Evolutionary conservation across 2,888 invertebrate genomes (phyloP).

Genomic region (Dynastes tityus): DNA sequence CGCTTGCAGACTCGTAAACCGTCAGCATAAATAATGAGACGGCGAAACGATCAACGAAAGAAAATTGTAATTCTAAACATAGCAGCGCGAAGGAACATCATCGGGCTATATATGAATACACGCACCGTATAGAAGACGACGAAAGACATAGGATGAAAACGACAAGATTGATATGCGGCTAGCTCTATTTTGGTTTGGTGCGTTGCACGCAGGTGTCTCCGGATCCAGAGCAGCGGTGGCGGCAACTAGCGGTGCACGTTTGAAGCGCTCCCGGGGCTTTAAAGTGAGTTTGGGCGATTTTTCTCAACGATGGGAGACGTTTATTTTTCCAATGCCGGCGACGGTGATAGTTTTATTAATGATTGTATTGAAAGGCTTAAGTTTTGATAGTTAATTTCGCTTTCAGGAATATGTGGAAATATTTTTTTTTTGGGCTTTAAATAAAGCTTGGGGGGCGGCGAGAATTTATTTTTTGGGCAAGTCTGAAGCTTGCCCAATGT

Average conservation of each 20-base stretch:
- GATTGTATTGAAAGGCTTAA: constrained; percentile 10
- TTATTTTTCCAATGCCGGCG: neutral
- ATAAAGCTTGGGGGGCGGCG: no score
- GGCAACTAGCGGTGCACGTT: neutral
- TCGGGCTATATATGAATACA: constrained; percentile 4
- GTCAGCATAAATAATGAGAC: constrained; percentile 32
- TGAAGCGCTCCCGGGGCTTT: no score
- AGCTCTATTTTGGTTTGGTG: constrained; percentile 13
- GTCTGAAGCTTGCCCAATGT: no score
- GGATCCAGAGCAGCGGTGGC: neutral
- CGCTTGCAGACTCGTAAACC: constrained; percentile 3
- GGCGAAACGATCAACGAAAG: constrained; percentile 1
- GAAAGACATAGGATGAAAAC: constrained; percentile 18
- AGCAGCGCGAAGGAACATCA: constrained; percentile 13
- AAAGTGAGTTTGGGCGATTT: no score
- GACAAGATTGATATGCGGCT: constrained; percentile 20
- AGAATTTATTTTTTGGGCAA: no score
- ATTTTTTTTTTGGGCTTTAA: no score
- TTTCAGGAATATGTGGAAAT: neutral
- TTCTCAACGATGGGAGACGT: neutral
- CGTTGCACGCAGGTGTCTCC: constrained; percentile 4
- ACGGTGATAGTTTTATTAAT: constrained; percentile 8
- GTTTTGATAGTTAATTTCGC: neutral
- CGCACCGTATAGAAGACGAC: neutral
- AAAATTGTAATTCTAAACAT: constrained; percentile 41